phyloP scores from a whole-genome alignment of 2,113 vertebrate species.

The Semicossyphus pulcher region DNA sequence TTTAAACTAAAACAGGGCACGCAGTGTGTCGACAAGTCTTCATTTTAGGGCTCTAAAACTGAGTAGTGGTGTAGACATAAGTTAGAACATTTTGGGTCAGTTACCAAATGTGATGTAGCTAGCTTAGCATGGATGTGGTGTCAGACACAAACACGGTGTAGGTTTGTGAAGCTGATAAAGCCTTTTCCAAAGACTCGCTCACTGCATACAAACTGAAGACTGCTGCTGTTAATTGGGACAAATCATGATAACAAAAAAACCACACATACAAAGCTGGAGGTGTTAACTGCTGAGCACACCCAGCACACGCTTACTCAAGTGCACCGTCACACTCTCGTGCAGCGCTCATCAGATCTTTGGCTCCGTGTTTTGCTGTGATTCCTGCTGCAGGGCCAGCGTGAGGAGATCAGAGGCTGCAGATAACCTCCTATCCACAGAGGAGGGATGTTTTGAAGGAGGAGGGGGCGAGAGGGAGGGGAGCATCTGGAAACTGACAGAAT shows the following conservation, averaged over 20 bases:
- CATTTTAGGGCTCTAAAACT: no score
- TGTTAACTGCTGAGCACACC: conserved; percentile 32
- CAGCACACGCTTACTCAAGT: background rate
- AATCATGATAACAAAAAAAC: background rate
- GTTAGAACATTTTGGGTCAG: no score
- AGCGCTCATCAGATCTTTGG: conserved; percentile 15
- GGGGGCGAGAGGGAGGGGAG: background rate
- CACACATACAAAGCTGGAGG: conserved; percentile 10
- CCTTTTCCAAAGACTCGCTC: background rate
- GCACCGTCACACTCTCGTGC: conserved; percentile 7
- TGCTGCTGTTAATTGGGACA: conserved; percentile 7
- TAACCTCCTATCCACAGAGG: conserved; percentile 41
- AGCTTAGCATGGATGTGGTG: background rate
- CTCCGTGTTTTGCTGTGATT: conserved; percentile 20
- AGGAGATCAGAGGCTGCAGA: conserved; percentile 51
- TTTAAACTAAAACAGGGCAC: no score
- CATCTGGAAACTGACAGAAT: conserved; percentile 56
- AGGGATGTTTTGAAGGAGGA: conserved; percentile 23
- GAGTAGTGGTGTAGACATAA: no score
- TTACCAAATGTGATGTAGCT: background rate
- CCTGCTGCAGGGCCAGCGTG: conserved; percentile 45
- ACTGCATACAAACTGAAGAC: background rate
- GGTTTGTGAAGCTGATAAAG: background rate
- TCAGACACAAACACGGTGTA: background rate
- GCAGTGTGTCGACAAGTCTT: no score